Base-by-base conservation (phyloP, 2,113 vertebrate species). In the Platysternon megacephalum region DNA sequence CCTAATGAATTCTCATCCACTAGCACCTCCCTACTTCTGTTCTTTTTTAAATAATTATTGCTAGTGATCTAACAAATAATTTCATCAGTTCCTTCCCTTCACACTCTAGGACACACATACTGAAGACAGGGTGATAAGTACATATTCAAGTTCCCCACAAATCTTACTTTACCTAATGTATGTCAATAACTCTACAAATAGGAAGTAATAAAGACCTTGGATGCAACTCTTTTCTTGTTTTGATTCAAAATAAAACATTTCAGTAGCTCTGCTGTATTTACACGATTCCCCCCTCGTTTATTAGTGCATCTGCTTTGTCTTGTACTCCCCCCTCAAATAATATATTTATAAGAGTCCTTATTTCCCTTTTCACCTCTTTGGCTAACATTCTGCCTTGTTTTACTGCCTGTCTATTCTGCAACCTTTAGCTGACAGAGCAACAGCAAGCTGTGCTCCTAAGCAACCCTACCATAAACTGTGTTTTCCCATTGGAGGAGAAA, bases 71-170 rank as follows among this genome's bases (percentile, higher is more conserved):
- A 93, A 84, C 53, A 83, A 97, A 74, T 87, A 68, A 94, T 96
- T 96, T 97, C 91, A 80, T 91, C 95, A 96, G 97, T 96, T 97
- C 96, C 95, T 93, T 95, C 91, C 87, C 93, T 94, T 86, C 92
- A 96, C 2, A 1, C 85, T 48, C 92, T 9, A 58, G 97, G 82
- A 84, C 91, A 88, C 85, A 87, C 21, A 68, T 76, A 88, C 94
- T 95, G 96, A 76, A 76, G 22, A 44, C 74, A 46, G 42, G 72
- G 22, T 26, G 42, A 46, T 10, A 13, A 44, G 74, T 79, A 35
- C 94, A 95, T 91, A 79, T 0, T 87, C 91, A 93, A 5, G 53
- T 95, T 95, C 94, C 86, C 32, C 53, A 82, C 78, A 95, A 94
- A 51, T 65, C 82, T 86, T 91, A 78, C 87, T 86, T 88, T 93